A percentile compares a stretch with the other conserved stretches of the same genome.
Evolutionary conservation across 2,888 invertebrate genomes (phyloP).

Genomic region (Dasypogon diadema): DNA sequence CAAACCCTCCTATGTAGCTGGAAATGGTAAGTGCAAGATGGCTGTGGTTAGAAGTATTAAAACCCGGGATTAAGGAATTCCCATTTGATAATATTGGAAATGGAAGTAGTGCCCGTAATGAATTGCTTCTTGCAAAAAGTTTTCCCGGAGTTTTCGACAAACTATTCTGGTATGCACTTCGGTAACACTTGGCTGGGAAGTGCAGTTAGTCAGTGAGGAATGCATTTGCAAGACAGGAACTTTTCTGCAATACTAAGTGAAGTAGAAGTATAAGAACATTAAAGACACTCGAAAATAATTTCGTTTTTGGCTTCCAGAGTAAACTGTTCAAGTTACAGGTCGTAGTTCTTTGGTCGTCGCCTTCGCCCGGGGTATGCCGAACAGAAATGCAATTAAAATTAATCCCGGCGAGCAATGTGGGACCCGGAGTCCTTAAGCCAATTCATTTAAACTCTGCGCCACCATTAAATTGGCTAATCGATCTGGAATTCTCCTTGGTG

Average conservation of each 20-base stretch:
- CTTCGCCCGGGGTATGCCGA: neutral
- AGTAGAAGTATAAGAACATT: slow-evolving; percentile 16
- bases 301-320: slow-evolving; percentile 4
- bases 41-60: slow-evolving; percentile 19
- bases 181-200: slow-evolving; percentile 41
- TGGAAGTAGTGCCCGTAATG: slow-evolving; percentile 25
- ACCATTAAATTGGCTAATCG: neutral
- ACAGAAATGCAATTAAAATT: neutral
- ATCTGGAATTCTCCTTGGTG: neutral
- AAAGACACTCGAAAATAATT: slow-evolving; percentile 37
- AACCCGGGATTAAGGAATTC: slow-evolving; percentile 36
- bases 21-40: slow-evolving; percentile 24
- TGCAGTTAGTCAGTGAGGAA: slow-evolving; percentile 34
- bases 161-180: slow-evolving; percentile 37
- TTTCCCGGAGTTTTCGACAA: slow-evolving; percentile 34
- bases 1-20: neutral
- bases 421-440: neutral
- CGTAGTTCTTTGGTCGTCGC: neutral
- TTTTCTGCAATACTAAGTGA: slow-evolving; percentile 32
- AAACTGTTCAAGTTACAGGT: neutral
- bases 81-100: slow-evolving; percentile 45
- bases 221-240: slow-evolving; percentile 41
- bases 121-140: slow-evolving; percentile 39
- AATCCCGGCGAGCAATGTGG: neutral
- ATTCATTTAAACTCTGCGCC: neutral